Conservation (phyloP, 2,113 vertebrate genomes). For the Odobenus rosmarus region DNA sequence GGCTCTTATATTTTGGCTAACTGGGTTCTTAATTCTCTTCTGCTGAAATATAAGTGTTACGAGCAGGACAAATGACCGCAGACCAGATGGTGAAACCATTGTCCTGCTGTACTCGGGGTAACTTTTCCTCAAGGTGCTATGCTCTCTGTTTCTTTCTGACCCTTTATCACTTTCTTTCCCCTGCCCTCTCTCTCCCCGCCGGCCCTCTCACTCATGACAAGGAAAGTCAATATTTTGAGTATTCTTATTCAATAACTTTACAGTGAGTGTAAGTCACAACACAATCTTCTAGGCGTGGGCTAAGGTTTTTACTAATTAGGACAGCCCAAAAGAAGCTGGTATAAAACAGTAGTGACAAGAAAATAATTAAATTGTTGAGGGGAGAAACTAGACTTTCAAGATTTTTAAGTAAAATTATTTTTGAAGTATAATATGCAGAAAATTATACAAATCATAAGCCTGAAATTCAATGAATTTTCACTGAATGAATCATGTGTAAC, state of each 20-base stretch:
- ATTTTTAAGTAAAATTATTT: conserved; percentile 13
- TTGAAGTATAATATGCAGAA: neutral
- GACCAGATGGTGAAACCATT: neutral
- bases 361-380: neutral
- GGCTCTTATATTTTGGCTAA: conserved; percentile 53
- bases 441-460: neutral
- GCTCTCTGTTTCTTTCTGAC: neutral
- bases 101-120: neutral
- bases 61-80: neutral
- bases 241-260: neutral
- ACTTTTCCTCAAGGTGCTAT: neutral
- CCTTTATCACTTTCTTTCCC: neutral
- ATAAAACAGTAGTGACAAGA: neutral
- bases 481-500: neutral
- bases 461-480: neutral
- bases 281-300: neutral
- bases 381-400: neutral
- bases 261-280: neutral
- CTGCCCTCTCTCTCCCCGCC: neutral
- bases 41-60: conserved; percentile 8
- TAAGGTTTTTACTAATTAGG: neutral
- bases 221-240: neutral
- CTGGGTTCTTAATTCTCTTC: conserved; percentile 64
- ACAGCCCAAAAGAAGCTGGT: neutral
- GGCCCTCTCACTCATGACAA: neutral